These are phyloP conservation scores for Antheraea yamamai DNA, from an alignment of 2,888 invertebrate species.

Conservation along the genomic window DNA sequence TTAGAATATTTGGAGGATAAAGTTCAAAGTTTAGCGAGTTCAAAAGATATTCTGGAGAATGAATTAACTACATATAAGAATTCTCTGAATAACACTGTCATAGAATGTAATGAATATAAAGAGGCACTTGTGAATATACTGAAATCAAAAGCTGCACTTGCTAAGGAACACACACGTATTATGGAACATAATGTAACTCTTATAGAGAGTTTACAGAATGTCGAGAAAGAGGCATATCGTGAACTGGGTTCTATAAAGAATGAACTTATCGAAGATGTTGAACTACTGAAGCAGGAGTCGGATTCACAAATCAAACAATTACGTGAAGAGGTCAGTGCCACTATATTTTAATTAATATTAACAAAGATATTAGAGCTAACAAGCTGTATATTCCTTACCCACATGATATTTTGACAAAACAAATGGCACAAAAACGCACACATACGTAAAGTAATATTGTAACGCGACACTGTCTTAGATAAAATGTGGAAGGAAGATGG, in stretches of 20 bases:
- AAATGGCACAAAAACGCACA: no score
- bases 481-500: no score
- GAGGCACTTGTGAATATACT: slow-evolving; percentile 74
- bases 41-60: slow-evolving; percentile 63
- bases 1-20: slow-evolving; percentile 79
- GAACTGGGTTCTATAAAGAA: slow-evolving; percentile 72
- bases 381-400: no score
- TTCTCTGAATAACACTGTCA: slow-evolving; percentile 57
- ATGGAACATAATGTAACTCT: slow-evolving; percentile 77
- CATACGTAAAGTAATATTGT: no score
- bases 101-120: slow-evolving; percentile 75
- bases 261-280: slow-evolving; percentile 76
- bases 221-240: slow-evolving; percentile 74
- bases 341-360: neutral
- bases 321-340: slow-evolving; percentile 61
- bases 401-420: no score
- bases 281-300: slow-evolving; percentile 70
- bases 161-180: slow-evolving; percentile 72
- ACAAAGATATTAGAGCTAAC: no score
- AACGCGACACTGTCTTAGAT: no score
- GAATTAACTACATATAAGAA: slow-evolving; percentile 64
- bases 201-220: slow-evolving; percentile 74
- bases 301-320: slow-evolving; percentile 67
- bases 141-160: slow-evolving; percentile 72
- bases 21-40: slow-evolving; percentile 53